phyloP scores from a whole-genome alignment of 2,888 invertebrate species.

The Resseliella maxima region DNA sequence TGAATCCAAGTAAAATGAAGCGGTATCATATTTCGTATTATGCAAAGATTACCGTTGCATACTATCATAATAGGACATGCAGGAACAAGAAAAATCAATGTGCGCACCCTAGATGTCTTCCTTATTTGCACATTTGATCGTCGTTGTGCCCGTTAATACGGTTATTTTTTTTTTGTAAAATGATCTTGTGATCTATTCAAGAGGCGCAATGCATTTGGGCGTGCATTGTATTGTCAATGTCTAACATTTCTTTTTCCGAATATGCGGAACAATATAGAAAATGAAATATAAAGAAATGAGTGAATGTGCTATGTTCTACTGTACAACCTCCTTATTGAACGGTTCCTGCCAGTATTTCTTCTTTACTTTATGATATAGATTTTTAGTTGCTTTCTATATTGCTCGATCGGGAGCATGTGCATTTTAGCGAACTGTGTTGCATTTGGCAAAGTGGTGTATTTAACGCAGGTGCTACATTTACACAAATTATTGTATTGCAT shows the following conservation, averaged over 20 bases:
- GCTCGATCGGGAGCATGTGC: conserved; percentile 26
- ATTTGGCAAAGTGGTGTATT: conserved; percentile 47
- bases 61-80: too few species aligned
- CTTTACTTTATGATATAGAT: conserved; percentile 12
- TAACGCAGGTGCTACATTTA: conserved; percentile 51
- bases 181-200: too few species aligned
- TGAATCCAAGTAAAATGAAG: too few species aligned
- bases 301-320: too few species aligned
- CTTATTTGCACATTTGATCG: not conserved
- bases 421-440: conserved; percentile 41
- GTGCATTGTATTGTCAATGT: not conserved
- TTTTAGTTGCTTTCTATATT: not conserved
- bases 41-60: too few species aligned
- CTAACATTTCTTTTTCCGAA: conserved; percentile 15
- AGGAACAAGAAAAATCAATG: too few species aligned
- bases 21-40: too few species aligned
- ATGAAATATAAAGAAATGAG: not conserved
- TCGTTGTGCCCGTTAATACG: too few species aligned
- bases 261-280: conserved; percentile 20
- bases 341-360: conserved; percentile 23
- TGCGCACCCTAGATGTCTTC: too few species aligned
- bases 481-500: conserved; percentile 24
- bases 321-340: conserved; percentile 6
- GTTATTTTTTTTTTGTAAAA: too few species aligned
- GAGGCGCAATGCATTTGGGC: not conserved